These are phyloP conservation scores for Astreopora myriophthalma DNA, from an alignment of 64 coral and sea anemone genomes.

Conservation along the genomic window DNA sequence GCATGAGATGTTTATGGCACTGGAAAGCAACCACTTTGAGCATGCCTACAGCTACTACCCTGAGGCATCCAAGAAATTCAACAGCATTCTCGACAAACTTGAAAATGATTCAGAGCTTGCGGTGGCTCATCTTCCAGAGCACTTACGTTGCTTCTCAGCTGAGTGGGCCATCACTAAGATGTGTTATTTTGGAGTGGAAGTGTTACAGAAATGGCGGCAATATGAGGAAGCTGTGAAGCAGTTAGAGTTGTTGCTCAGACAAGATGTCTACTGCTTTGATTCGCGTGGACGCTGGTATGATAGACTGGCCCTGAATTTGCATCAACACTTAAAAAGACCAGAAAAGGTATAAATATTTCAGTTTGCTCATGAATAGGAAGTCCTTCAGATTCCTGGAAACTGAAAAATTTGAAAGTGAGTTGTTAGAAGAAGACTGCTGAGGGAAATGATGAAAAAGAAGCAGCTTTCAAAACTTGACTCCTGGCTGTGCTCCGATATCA, in stretches of 20 bases:
- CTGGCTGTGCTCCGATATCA: too few species aligned
- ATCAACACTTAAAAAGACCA: constrained; percentile 92
- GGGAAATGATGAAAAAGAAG: too few species aligned
- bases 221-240: constrained; percentile 85
- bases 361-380: neutral
- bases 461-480: too few species aligned
- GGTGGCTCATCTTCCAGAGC: constrained; percentile 54
- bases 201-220: constrained; percentile 86
- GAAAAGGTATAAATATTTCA: constrained; percentile 51
- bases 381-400: too few species aligned
- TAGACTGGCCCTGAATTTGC: constrained; percentile 87
- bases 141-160: constrained; percentile 83
- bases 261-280: constrained; percentile 79
- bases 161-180: constrained; percentile 92
- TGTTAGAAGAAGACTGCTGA: too few species aligned
- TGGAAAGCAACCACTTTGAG: constrained; percentile 71
- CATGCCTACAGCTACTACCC: constrained; percentile 72
- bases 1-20: constrained; percentile 74
- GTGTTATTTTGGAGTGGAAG: constrained; percentile 94
- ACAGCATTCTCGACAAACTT: constrained; percentile 31
- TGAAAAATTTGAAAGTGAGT: too few species aligned
- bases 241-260: constrained; percentile 68
- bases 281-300: constrained; percentile 94
- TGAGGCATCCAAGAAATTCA: constrained; percentile 59
- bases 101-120: neutral